phyloP scores from a whole-genome alignment of 2,888 invertebrate species.

The Alsophila aescularia region DNA sequence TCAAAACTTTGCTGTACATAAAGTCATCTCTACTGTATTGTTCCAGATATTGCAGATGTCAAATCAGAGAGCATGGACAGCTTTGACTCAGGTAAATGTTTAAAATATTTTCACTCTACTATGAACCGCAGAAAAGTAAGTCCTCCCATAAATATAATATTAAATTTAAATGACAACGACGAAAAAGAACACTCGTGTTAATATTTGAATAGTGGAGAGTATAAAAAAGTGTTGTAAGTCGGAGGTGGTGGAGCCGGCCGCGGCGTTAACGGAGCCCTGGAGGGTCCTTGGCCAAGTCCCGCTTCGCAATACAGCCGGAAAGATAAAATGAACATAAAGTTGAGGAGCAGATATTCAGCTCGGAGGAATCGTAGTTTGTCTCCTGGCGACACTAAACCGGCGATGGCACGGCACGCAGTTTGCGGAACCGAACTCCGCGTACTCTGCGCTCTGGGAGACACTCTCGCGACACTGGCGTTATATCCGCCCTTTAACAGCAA shows the following conservation, averaged over 20 bases:
- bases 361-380: conserved; percentile 81
- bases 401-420: conserved; percentile 67
- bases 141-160: conserved; percentile 50
- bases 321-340: conserved; percentile 84
- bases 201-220: conserved; percentile 78
- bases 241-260: conserved; percentile 69
- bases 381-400: conserved; percentile 77
- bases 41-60: conserved; percentile 75
- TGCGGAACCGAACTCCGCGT: conserved; percentile 50
- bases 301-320: conserved; percentile 80
- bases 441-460: conserved; percentile 19
- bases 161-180: conserved; percentile 53
- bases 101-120: conserved; percentile 31
- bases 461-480: conserved; percentile 12
- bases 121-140: conserved; percentile 32
- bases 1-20: too few species aligned
- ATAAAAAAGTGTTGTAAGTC: conserved; percentile 71
- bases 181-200: conserved; percentile 58
- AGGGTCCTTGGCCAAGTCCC: conserved; percentile 78
- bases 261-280: conserved; percentile 80
- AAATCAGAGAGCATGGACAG: conserved; percentile 82
- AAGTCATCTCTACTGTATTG: not conserved
- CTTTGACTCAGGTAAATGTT: conserved; percentile 74
- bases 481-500: conserved; percentile 7
- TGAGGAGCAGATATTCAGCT: conserved; percentile 80